Percentiles rank a stretch among this genome's conserved stretches.
Evolutionary conservation across 1,140 invertebrate species (phyloP).

Genomic region (Heliothis virescens): DNA sequence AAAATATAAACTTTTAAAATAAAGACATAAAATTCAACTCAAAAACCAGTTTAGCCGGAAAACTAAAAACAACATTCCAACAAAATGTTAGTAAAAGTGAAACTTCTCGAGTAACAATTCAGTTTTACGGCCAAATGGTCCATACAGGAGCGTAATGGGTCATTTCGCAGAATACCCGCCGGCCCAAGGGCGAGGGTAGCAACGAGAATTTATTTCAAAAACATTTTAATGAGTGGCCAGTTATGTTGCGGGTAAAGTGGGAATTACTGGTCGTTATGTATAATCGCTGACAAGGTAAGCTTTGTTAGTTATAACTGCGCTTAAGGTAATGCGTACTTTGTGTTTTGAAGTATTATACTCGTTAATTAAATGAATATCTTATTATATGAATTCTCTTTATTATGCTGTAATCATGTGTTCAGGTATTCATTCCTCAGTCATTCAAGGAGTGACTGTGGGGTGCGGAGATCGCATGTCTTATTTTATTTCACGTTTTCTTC

Average conservation of each 20-base stretch:
- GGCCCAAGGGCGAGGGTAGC: neutral
- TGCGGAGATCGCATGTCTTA: no score
- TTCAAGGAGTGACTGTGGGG: no score
- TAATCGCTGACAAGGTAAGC: conserved; percentile 30
- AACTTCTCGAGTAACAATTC: conserved; percentile 18
- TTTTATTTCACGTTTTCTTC: no score
- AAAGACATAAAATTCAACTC: neutral
- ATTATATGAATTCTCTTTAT: no score
- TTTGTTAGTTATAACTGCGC: conserved; percentile 1
- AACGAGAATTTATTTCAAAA: conserved; percentile 30
- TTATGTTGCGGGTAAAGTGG: conserved; percentile 29
- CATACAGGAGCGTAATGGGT: conserved; percentile 23
- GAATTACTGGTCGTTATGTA: conserved; percentile 8
- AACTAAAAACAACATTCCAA: conserved; percentile 1
- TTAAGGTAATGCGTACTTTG: conserved; percentile 7
- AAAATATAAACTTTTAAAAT: neutral
- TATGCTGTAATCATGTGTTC: no score
- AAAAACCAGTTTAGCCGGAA: neutral
- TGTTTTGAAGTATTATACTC: neutral
- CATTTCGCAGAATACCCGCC: conserved; percentile 12
- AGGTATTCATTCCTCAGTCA: no score
- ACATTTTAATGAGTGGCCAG: conserved; percentile 28
- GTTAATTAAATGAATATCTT: neutral
- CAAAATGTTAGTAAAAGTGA: conserved; percentile 7
- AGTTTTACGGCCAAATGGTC: conserved; percentile 23